Conservation (phyloP, 2,113 vertebrate species). For the Irena cyanogastra region DNA sequence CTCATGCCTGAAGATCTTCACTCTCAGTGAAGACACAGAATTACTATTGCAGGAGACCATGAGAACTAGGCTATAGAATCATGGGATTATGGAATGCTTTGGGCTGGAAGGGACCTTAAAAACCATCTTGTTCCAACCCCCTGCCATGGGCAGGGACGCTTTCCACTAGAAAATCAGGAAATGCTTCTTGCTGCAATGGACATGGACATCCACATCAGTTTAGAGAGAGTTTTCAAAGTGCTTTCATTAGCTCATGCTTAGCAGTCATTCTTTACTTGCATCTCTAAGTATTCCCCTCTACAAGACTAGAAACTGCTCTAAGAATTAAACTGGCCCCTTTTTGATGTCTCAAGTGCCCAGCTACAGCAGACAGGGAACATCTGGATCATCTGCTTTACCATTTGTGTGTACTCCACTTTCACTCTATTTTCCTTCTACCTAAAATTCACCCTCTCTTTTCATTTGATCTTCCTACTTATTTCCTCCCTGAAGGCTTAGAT, state of each 20-base stretch:
- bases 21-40: not conserved
- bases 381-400: constrained; percentile 7
- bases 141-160: not conserved
- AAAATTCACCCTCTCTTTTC: constrained; percentile 12
- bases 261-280: not conserved
- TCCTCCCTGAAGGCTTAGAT: not conserved
- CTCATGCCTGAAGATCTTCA: not conserved
- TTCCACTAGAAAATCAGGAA: not conserved
- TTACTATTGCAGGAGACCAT: not conserved
- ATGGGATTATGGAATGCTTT: not conserved
- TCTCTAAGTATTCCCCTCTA: not conserved
- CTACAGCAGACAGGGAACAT: not conserved
- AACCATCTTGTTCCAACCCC: not conserved
- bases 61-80: not conserved
- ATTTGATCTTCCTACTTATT: not conserved
- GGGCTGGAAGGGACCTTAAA: not conserved
- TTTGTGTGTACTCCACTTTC: not conserved
- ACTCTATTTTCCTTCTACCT: not conserved
- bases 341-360: not conserved
- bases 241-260: not conserved
- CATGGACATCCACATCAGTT: not conserved
- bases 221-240: not conserved
- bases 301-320: not conserved
- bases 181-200: not conserved
- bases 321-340: not conserved